These are phyloP conservation scores for Scyliorhinus canicula DNA, from an alignment of 2,797 vertebrate species.

Conservation along the genomic window DNA sequence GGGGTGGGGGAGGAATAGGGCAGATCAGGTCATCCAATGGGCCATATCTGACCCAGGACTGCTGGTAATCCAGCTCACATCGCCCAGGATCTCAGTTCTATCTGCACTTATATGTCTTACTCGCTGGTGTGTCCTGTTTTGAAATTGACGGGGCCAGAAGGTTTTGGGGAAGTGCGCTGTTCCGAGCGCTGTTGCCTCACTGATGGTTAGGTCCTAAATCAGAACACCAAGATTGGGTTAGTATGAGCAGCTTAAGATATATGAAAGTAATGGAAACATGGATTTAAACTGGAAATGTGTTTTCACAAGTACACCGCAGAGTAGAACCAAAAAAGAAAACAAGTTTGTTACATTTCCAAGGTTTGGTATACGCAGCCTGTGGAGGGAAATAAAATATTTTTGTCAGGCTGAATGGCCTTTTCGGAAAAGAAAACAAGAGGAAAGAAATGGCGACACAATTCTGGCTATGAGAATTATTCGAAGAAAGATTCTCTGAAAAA, in stretches of 20 bases:
- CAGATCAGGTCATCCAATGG: background rate
- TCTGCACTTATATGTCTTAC: background rate
- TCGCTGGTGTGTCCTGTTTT: slow-evolving; percentile 1
- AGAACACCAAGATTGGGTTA: background rate
- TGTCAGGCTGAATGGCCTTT: background rate
- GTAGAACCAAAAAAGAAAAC: background rate
- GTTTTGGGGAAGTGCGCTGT: background rate
- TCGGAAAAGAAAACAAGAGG: background rate
- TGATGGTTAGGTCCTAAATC: background rate
- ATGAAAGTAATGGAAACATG: background rate
- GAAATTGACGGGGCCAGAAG: background rate
- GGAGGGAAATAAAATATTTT: background rate
- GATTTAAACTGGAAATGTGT: background rate
- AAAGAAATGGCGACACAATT: background rate
- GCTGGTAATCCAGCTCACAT: background rate
- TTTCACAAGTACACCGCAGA: background rate
- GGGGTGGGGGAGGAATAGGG: background rate
- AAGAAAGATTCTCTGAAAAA: background rate
- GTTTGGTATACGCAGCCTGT: background rate
- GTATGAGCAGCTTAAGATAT: background rate
- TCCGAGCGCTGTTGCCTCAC: background rate
- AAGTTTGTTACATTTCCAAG: background rate
- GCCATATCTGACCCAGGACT: background rate
- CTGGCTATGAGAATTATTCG: background rate
- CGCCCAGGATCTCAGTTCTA: background rate